Conservation (phyloP, 2,113 vertebrate genomes). For the Centrocercus urophasianus region DNA sequence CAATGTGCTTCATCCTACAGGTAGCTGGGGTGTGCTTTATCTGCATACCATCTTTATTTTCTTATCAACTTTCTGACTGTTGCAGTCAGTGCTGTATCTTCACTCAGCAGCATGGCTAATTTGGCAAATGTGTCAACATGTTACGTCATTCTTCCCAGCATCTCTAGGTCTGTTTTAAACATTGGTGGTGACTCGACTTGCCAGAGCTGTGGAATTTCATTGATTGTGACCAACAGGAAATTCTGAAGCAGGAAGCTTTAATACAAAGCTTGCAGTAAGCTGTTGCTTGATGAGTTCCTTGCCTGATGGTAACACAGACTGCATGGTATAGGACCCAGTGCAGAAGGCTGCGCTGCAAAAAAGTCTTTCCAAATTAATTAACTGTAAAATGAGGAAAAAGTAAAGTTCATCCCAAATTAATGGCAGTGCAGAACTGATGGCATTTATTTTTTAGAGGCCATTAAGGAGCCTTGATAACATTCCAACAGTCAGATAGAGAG, state of each 20-base stretch:
- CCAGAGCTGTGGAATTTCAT: not conserved
- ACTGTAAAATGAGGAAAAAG: not conserved
- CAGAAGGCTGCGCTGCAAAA: not conserved
- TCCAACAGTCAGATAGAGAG: not conserved
- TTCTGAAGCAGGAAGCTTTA: not conserved
- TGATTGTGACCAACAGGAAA: not conserved
- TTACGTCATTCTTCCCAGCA: not conserved
- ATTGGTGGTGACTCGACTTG: not conserved
- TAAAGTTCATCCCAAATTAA: not conserved
- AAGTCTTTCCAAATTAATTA: not conserved
- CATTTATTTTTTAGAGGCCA: not conserved
- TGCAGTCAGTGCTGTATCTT: not conserved
- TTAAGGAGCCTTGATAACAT: not conserved
- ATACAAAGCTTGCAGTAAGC: accelerated
- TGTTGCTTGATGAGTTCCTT: not conserved
- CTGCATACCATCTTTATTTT: accelerated
- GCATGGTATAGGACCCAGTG: not conserved
- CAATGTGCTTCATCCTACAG: not conserved
- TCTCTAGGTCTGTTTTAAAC: not conserved
- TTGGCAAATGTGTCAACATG: not conserved
- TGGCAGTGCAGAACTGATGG: not conserved
- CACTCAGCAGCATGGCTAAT: not conserved
- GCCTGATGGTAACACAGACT: accelerated
- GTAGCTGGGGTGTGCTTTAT: not conserved
- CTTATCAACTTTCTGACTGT: not conserved